Percentiles rank a stretch among this genome's conserved stretches.
phyloP scores from a whole-genome alignment of 2,888 invertebrate species.

The Aproaerema taeniolella region DNA sequence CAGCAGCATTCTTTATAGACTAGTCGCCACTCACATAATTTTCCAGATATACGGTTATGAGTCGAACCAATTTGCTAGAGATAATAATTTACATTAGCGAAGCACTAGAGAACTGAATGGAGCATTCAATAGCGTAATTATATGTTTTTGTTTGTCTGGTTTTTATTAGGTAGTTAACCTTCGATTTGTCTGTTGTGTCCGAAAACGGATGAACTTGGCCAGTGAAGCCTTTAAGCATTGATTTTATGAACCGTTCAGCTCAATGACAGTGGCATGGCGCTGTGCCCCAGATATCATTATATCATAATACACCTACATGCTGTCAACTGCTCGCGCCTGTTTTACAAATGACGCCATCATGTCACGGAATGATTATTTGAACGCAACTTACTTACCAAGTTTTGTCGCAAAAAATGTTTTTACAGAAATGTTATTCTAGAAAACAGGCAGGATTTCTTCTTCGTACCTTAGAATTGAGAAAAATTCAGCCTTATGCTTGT shows the following conservation, averaged over 20 bases:
- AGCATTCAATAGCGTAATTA: slow-evolving; percentile 31
- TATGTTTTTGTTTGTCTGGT: slow-evolving; percentile 19
- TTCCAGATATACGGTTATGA: slow-evolving; percentile 47
- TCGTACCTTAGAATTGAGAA: too few relatives aligned
- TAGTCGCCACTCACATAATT: slow-evolving; percentile 34
- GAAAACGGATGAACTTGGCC: slow-evolving; percentile 36
- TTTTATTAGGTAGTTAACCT: slow-evolving; percentile 45
- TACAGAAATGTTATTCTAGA: too few relatives aligned
- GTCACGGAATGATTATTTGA: too few relatives aligned
- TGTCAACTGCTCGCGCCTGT: slow-evolving; percentile 2
- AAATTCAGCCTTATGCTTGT: too few relatives aligned
- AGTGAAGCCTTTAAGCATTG: slow-evolving; percentile 15
- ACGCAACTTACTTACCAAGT: too few relatives aligned
- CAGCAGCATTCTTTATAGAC: slow-evolving; percentile 59
- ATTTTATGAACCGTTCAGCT: slow-evolving; percentile 10
- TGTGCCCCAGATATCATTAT: slow-evolving; percentile 4
- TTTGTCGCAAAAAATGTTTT: too few relatives aligned
- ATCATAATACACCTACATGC: slow-evolving; percentile 1
- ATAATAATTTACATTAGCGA: slow-evolving; percentile 17
- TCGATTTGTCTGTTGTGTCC: slow-evolving; percentile 41
- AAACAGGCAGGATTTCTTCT: too few relatives aligned
- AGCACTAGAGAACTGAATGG: slow-evolving; percentile 24
- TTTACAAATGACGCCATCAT: too few relatives aligned
- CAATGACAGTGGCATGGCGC: slow-evolving; percentile 2
- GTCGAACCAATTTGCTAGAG: slow-evolving; percentile 49